Evolutionary conservation across 2,797 vertebrate species (phyloP).

Genomic region (Malacoctenus gilli): DNA sequence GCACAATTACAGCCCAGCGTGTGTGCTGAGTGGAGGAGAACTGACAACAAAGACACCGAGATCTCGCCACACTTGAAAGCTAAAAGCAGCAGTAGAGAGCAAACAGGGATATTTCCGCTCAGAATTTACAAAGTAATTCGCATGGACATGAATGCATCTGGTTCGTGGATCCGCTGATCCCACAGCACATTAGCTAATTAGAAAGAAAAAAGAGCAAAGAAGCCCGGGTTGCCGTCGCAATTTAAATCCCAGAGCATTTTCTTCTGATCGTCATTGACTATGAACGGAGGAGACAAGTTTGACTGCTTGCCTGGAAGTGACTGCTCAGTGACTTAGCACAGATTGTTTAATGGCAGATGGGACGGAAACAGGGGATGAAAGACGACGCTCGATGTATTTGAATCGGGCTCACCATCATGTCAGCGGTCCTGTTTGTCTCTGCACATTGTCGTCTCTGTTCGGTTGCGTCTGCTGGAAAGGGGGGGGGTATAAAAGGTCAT

Average conservation of each 20-base stretch:
- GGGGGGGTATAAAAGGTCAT: conserved; percentile 56
- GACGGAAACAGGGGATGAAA: conserved; percentile 27
- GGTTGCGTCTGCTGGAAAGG: conserved; percentile 35
- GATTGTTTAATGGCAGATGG: conserved; percentile 44
- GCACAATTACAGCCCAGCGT: conserved; percentile 46
- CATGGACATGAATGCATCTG: conserved; percentile 42
- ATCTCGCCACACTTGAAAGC: conserved; percentile 42
- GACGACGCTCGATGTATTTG: conserved; percentile 32
- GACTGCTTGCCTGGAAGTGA: conserved; percentile 26
- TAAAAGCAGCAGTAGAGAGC: conserved; percentile 46
- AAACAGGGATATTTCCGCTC: conserved; percentile 35
- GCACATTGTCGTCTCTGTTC: conserved; percentile 34
- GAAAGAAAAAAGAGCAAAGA: conserved; percentile 9
- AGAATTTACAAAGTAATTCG: conserved; percentile 39
- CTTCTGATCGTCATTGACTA: conserved; percentile 35
- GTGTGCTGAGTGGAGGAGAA: conserved; percentile 40
- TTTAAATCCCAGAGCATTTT: conserved; percentile 7
- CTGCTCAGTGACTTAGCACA: conserved; percentile 24
- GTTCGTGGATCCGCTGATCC: conserved; percentile 35
- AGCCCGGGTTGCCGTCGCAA: conserved; percentile 23
- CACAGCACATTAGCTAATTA: conserved; percentile 33
- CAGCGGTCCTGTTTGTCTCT: conserved; percentile 30
- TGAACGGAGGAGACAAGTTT: conserved; percentile 40
- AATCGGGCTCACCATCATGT: conserved; percentile 56
- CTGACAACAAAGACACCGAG: conserved; percentile 48